Evolutionary conservation across 2,888 invertebrate species (phyloP), one percentile per base, ranked within the genome.

Genomic region (Zygaena filipendulae): DNA sequence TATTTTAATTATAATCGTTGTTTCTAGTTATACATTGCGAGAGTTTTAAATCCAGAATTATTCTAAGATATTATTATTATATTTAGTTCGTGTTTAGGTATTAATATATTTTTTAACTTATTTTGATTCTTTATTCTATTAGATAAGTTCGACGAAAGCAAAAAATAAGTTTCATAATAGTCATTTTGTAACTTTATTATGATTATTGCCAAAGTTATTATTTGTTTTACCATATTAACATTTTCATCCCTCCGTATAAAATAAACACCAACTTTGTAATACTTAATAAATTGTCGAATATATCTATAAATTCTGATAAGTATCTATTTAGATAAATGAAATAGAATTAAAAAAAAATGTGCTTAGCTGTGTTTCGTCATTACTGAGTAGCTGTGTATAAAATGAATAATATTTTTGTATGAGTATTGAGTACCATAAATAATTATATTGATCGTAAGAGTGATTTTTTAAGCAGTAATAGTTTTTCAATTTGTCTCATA

Each of bases 321-420:
- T 10, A 24, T 14, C 11, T 27, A 27, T 22, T 27, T 27, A 8
- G n/a, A n/a, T n/a, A n/a, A n/a, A n/a, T n/a, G n/a, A n/a, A n/a
- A n/a, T n/a, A n/a, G n/a, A n/a, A n/a, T n/a, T n/a, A n/a, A n/a
- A n/a, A n/a, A n/a, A n/a, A n/a, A n/a, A 47, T 50, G 59, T 63
- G 72, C 66, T 70, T 72, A 68, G 63, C 61, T 48, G 51, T 61
- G 51, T 59, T 61, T 59, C 56, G 59, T 61, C 58, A 49, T n/a
- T n/a, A n/a, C n/a, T n/a, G n/a, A n/a, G 59, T 59, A 7, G 16
- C 16, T 6, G 16, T 16, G 61, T 64, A 60, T 70, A 68, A 71
- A 72, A 49, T 60, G 59, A 45, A 69, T 56, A 61, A 75, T 79
- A 79, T 77, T 79, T 79, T 79, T 79, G 71, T 79, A 77, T 74